A percentile compares a stretch with the other conserved stretches of the same genome.
Conservation (phyloP, 2,113 vertebrate genomes). For the Conger conger region DNA sequence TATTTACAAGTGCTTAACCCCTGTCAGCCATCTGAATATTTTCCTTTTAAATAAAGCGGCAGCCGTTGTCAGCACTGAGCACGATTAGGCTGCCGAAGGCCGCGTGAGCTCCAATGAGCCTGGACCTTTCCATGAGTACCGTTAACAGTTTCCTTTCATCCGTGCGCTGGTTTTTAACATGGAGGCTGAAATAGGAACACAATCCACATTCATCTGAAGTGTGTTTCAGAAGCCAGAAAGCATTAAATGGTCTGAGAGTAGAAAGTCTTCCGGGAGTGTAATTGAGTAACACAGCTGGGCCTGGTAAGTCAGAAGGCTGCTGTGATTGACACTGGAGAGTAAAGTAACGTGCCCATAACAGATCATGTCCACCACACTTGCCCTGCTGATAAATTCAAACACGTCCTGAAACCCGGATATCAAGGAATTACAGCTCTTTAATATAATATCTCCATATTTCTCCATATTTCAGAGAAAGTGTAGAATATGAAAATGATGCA, state of each 20-base stretch:
- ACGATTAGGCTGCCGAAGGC: background rate
- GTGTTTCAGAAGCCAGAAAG: background rate
- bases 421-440: too few relatives aligned
- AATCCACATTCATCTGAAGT: background rate
- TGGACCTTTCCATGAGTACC: background rate
- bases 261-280: background rate
- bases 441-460: too few relatives aligned
- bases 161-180: background rate
- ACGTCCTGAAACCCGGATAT: too few relatives aligned
- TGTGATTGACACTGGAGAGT: background rate
- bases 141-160: background rate
- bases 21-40: background rate
- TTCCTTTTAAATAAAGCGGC: background rate
- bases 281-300: background rate
- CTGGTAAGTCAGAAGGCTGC: too few relatives aligned
- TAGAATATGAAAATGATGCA: too few relatives aligned
- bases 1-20: background rate
- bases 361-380: background rate
- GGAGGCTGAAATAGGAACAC: background rate
- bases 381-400: background rate
- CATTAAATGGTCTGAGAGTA: background rate
- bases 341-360: background rate
- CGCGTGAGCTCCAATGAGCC: background rate
- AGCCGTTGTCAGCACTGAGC: background rate
- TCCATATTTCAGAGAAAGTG: too few relatives aligned